Evolutionary conservation across 2,797 vertebrate species (phyloP).

Genomic region (Aldrovandia affinis): DNA sequence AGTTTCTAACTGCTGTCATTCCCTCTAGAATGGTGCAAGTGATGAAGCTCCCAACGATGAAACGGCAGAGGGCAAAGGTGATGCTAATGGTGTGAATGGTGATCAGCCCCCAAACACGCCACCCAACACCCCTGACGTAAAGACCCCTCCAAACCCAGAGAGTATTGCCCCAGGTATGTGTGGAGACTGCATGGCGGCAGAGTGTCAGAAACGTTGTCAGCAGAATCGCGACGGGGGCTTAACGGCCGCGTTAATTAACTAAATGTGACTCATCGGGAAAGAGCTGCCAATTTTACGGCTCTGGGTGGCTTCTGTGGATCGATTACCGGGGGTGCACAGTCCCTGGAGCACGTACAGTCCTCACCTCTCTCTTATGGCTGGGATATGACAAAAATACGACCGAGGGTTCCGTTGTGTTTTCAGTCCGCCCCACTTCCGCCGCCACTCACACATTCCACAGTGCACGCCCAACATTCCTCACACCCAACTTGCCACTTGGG

Average conservation of each 20-base stretch:
- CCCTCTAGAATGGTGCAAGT: constrained; percentile 56
- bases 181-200: too few species aligned
- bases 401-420: neutral
- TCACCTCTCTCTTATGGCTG: neutral
- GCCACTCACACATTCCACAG: neutral
- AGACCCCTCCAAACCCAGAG: constrained; percentile 77
- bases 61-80: constrained; percentile 59
- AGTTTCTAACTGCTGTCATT: constrained; percentile 14
- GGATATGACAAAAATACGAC: neutral
- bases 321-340: neutral
- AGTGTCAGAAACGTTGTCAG: neutral
- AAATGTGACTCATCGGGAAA: neutral
- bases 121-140: constrained; percentile 73
- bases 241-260: neutral
- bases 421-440: neutral
- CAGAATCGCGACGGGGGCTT: neutral
- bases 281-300: neutral
- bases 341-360: neutral
- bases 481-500: too few species aligned
- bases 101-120: constrained; percentile 68
- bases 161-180: constrained; percentile 87
- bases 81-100: constrained; percentile 56
- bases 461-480: neutral
- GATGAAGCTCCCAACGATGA: constrained; percentile 61
- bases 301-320: neutral